A percentile compares a stretch with the other conserved stretches of the same genome.
phyloP scores from a whole-genome alignment of 1,140 invertebrate species.

The Condylostylus longicornis region DNA sequence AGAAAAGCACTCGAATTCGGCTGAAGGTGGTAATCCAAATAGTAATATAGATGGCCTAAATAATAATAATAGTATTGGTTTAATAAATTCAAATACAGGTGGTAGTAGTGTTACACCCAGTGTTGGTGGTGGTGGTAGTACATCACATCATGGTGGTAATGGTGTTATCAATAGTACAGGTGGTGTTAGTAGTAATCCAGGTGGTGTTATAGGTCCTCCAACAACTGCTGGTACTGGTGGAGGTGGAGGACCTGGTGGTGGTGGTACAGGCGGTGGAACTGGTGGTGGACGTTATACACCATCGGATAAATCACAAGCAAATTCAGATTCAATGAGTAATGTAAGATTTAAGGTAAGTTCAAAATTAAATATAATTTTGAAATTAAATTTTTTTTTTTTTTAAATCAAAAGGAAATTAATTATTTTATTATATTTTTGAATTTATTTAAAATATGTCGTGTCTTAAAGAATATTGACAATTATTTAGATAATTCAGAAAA shows the following conservation, averaged over 20 bases:
- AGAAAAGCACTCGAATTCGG: slow-evolving; percentile 24
- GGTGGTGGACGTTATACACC: slow-evolving; percentile 22
- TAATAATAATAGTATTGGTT: slow-evolving; percentile 1
- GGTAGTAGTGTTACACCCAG: slow-evolving; percentile 11
- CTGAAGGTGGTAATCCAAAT: slow-evolving; percentile 17
- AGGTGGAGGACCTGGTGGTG: neutral
- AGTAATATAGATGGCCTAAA: neutral
- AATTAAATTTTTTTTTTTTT: too few relatives aligned
- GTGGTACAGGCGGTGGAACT: neutral
- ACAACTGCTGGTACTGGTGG: slow-evolving; percentile 4
- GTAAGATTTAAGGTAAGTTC: slow-evolving; percentile 27
- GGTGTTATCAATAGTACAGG: slow-evolving; percentile 4
- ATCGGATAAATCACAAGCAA: slow-evolving; percentile 27
- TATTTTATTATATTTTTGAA: too few relatives aligned
- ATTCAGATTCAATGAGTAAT: slow-evolving; percentile 29
- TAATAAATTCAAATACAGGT: slow-evolving; percentile 5
- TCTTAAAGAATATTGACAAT: too few relatives aligned
- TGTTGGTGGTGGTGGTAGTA: slow-evolving; percentile 3
- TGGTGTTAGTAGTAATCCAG: slow-evolving; percentile 11
- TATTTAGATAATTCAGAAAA: too few relatives aligned
- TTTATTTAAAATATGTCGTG: too few relatives aligned
- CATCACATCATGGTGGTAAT: slow-evolving; percentile 1
- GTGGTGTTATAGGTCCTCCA: neutral
- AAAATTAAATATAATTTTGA: neutral
- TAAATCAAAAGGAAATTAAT: too few relatives aligned